phyloP scores from a whole-genome alignment of 2,113 vertebrate species.

The Zapus hudsonius region DNA sequence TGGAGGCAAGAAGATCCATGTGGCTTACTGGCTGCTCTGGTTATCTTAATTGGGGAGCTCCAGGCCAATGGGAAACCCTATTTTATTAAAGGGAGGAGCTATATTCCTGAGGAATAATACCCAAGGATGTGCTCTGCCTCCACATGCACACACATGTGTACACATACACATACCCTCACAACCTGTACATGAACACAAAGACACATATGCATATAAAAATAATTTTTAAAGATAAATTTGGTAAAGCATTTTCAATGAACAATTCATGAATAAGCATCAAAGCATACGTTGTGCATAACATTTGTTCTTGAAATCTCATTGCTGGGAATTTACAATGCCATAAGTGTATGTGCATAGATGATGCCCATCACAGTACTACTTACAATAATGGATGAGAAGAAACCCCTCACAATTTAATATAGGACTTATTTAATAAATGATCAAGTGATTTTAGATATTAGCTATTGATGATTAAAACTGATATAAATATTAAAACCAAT shows the following conservation, averaged over 20 bases:
- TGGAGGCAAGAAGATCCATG: no score
- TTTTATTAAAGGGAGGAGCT: no score
- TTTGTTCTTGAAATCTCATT: neutral
- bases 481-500: neutral
- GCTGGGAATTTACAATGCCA: neutral
- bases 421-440: neutral
- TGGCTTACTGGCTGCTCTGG: no score
- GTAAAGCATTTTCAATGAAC: neutral
- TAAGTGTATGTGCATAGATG: neutral
- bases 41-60: no score
- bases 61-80: no score
- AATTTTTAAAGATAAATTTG: neutral
- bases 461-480: neutral
- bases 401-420: neutral
- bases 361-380: neutral
- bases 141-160: no score
- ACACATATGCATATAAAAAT: no score
- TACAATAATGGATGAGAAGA: neutral
- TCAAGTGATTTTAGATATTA: neutral
- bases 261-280: neutral
- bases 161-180: no score
- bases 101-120: no score
- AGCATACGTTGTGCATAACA: neutral
- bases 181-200: no score
- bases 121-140: no score